phyloP scores from a whole-genome alignment of 2,888 invertebrate genomes.

The Drosophila anomalata region DNA sequence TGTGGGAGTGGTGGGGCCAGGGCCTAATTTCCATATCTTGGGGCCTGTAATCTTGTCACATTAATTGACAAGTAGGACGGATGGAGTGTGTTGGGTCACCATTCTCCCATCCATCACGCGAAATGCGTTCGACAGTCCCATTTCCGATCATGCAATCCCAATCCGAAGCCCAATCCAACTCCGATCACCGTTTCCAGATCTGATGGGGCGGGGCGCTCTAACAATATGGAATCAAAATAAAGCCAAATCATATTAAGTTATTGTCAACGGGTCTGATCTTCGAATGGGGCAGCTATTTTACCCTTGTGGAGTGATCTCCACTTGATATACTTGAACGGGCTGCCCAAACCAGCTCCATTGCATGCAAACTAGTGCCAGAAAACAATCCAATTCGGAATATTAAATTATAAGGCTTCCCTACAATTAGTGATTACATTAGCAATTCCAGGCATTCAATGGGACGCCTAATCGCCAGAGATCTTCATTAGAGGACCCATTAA shows the following conservation, averaged over 20 bases:
- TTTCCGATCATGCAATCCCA: slow-evolving; percentile 1
- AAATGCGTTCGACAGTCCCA: slow-evolving; percentile 15
- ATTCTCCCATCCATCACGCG: background rate
- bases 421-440: background rate
- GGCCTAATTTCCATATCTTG: slow-evolving; percentile 15
- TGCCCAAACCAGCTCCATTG: background rate
- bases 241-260: background rate
- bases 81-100: slow-evolving; percentile 12
- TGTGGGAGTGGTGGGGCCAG: slow-evolving; percentile 21
- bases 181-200: background rate
- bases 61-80: slow-evolving; percentile 20
- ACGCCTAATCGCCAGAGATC: background rate
- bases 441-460: background rate
- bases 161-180: background rate
- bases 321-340: background rate
- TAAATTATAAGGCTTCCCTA: background rate
- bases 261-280: background rate
- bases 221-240: background rate
- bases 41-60: slow-evolving; percentile 20
- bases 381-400: background rate
- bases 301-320: background rate
- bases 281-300: background rate
- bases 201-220: background rate
- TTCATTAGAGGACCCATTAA: background rate
- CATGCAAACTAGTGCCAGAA: background rate